Base-by-base conservation (phyloP, 2,797 vertebrate genomes). In the Triplophysa bombifrons region DNA sequence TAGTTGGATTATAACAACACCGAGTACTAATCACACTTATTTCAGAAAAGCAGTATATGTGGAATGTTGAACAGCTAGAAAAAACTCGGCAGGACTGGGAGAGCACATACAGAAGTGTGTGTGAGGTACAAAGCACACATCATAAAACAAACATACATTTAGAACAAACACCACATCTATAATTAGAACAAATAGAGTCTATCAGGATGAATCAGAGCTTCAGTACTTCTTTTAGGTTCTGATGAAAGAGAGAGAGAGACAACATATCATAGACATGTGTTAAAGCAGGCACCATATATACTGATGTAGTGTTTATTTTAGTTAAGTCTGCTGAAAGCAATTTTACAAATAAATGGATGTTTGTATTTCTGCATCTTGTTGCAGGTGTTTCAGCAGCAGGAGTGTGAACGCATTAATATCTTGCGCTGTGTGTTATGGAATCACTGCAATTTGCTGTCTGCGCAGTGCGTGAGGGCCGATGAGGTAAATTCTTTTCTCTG, bases 301-400 rank as follows among this genome's bases (percentile, higher is more conserved):
- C 4, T 63, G 5, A 27, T 74, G 72, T 19, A 14, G 7, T 50
- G 55, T 11, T 44, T 38, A 19, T 63, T 55, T 55, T 3, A 55
- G n/a, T 20, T 25, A 13, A 20, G 13, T 13, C 12, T 56, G 38
- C 8, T 30, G 4, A 5, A 30, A 30, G 30, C 4, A 0, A 5
- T 38, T 38, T 38, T 38, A 38, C 34, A 20, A 2, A 2, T n/a
- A 53, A 2, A 34, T 22, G 4, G 34, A 48, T 16, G 9, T 53
- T 20, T 48, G 51, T 17, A 17, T 74, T 30, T 60, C 11, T 55
- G 5, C 71, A 4, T 72, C 0, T 2, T 51, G 8, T 81, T 87
- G 2, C 82, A 99, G 97, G 91, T 94, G 22, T 99, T 98, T 88
- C 96, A 99, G 88, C 93, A 96, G 16, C 97, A 97, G 85, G 97